phyloP scores from a whole-genome alignment of 2,113 vertebrate species.

The Progne subis region DNA sequence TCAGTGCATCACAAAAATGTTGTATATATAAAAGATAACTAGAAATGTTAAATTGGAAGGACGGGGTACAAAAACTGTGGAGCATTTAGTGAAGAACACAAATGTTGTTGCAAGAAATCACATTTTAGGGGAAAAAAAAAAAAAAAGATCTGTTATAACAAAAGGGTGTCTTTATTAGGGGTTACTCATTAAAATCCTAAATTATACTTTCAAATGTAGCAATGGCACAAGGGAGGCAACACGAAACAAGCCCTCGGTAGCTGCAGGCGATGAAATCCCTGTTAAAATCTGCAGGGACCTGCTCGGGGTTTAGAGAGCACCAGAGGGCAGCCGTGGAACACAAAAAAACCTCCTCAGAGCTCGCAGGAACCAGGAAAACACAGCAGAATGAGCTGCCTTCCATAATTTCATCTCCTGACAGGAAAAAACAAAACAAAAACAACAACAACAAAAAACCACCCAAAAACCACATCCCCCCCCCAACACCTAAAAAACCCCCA shows the following conservation, averaged over 20 bases:
- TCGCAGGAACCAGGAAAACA: rapidly evolving
- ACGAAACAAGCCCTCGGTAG: neutral
- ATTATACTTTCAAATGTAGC: neutral
- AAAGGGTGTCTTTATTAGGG: neutral
- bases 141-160: rapidly evolving
- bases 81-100: neutral
- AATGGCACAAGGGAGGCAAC: neutral
- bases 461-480: too few relatives aligned
- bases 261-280: neutral
- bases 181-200: neutral
- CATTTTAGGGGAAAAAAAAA: neutral
- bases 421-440: neutral
- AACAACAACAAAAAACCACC: neutral
- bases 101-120: neutral
- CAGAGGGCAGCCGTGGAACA: slow-evolving; percentile 5
- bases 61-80: neutral
- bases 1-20: neutral
- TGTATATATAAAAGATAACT: neutral
- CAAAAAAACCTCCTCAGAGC: rapidly evolving
- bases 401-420: neutral
- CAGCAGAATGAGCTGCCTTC: neutral
- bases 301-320: neutral
- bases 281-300: neutral
- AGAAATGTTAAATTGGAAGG: neutral
- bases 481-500: too few relatives aligned